phyloP scores from a whole-genome alignment of 2,113 vertebrate genomes.

The Eonycteris spelaea region DNA sequence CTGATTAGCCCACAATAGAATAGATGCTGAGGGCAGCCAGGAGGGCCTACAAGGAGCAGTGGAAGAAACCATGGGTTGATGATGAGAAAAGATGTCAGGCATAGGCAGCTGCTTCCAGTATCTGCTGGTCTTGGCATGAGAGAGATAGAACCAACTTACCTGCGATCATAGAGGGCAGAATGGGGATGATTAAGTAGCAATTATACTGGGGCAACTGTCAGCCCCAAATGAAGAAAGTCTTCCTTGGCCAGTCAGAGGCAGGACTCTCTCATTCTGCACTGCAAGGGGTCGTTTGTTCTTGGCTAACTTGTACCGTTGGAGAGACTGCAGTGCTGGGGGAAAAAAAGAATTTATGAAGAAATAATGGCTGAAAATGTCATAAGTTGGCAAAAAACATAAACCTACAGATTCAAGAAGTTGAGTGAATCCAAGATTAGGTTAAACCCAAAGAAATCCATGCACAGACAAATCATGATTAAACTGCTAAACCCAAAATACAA shows the following conservation, averaged over 20 bases:
- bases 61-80: background rate
- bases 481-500: background rate
- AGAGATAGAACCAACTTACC: background rate
- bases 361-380: background rate
- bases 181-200: background rate
- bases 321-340: background rate
- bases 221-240: background rate
- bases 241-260: background rate
- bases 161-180: too few relatives aligned
- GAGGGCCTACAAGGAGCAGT: background rate
- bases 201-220: background rate
- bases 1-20: background rate
- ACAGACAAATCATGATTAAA: background rate
- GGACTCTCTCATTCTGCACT: background rate
- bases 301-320: fast-evolving
- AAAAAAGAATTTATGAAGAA: background rate
- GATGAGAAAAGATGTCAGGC: background rate
- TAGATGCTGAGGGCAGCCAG: background rate
- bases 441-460: background rate
- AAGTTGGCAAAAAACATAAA: background rate
- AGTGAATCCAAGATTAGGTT: background rate
- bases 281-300: background rate
- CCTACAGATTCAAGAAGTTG: background rate
- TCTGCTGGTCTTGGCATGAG: background rate
- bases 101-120: background rate